Evolutionary conservation across 2,888 invertebrate genomes (phyloP).

Genomic region (Eupithecia insigniata): DNA sequence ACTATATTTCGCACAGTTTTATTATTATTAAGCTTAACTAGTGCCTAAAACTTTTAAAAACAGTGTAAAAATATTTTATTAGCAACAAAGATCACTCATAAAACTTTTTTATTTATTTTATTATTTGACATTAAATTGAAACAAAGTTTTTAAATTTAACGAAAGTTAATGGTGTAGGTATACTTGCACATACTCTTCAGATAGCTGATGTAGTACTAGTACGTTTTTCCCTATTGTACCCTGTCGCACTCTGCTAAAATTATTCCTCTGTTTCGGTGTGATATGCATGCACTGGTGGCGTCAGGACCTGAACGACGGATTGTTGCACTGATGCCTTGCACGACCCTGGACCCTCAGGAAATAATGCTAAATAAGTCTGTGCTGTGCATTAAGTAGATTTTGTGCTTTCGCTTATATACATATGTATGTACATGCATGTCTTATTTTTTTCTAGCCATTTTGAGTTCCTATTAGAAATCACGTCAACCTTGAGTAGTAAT

Average conservation of each 20-base stretch:
- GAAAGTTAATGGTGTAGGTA: neutral
- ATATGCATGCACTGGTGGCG: constrained; percentile 78
- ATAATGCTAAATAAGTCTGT: constrained; percentile 48
- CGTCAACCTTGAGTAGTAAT: neutral
- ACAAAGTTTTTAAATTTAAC: neutral
- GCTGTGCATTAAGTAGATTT: constrained; percentile 41
- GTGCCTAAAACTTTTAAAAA: constrained; percentile 47
- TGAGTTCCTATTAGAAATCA: neutral
- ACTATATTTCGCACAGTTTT: neutral
- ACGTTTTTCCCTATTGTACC: constrained; percentile 33
- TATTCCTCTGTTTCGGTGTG: constrained; percentile 71
- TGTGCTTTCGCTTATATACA: constrained; percentile 50
- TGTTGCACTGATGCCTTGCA: constrained; percentile 74
- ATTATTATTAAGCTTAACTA: constrained; percentile 39
- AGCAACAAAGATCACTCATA: neutral
- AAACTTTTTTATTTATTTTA: neutral
- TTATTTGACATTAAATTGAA: constrained; percentile 4
- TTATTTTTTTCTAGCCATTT: neutral
- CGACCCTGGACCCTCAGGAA: constrained; percentile 48
- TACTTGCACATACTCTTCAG: constrained; percentile 21
- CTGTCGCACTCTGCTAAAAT: constrained; percentile 72
- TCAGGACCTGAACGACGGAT: constrained; percentile 82
- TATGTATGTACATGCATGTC: constrained; percentile 42
- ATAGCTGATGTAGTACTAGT: constrained; percentile 21
- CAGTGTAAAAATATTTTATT: neutral